phyloP scores from a whole-genome alignment of 1,140 invertebrate genomes.

The Drosophila rufa region DNA sequence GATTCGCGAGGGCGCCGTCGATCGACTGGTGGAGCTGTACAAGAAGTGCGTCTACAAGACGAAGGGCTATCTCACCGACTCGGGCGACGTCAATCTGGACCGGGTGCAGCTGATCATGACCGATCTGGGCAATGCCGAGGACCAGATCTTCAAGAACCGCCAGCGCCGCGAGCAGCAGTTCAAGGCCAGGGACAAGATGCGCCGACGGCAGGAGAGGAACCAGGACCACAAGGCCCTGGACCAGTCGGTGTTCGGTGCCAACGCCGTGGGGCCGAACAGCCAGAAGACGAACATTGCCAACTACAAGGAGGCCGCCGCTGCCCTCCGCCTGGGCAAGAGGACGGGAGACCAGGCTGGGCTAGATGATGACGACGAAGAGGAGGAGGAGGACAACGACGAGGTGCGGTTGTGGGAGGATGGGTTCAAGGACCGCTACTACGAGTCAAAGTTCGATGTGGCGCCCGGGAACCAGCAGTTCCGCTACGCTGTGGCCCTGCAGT shows the following conservation, averaged over 20 bases:
- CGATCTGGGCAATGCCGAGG: constrained; percentile 97
- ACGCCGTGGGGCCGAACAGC: constrained; percentile 85
- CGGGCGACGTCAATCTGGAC: constrained; percentile 96
- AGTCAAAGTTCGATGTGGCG: constrained; percentile 97
- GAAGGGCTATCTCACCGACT: constrained; percentile 97
- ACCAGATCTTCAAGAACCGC: constrained; percentile 98
- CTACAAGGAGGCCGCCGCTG: constrained; percentile 89
- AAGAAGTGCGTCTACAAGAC: constrained; percentile 98
- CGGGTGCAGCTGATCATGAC: constrained; percentile 97
- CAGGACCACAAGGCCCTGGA: constrained; percentile 61
- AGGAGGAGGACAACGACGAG: constrained; percentile 93
- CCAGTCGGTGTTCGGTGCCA: constrained; percentile 90
- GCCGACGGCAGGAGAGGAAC: constrained; percentile 85
- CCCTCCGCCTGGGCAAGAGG: constrained; percentile 87
- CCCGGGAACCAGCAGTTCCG: constrained; percentile 94
- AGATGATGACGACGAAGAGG: constrained; percentile 85
- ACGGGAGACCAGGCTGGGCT: constrained; percentile 59
- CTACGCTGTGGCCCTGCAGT: constrained; percentile 96
- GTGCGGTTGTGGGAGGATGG: constrained; percentile 98
- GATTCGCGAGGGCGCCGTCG: constrained; percentile 99
- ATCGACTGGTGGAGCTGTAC: constrained; percentile 96
- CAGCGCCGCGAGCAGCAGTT: constrained; percentile 94
- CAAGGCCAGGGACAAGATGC: constrained; percentile 91
- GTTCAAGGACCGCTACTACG: constrained; percentile 99
- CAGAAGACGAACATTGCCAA: constrained; percentile 85